These are phyloP conservation scores for Myanophis thanlyinensis DNA, from an alignment of 2,113 vertebrate species.

Conservation along the genomic window DNA sequence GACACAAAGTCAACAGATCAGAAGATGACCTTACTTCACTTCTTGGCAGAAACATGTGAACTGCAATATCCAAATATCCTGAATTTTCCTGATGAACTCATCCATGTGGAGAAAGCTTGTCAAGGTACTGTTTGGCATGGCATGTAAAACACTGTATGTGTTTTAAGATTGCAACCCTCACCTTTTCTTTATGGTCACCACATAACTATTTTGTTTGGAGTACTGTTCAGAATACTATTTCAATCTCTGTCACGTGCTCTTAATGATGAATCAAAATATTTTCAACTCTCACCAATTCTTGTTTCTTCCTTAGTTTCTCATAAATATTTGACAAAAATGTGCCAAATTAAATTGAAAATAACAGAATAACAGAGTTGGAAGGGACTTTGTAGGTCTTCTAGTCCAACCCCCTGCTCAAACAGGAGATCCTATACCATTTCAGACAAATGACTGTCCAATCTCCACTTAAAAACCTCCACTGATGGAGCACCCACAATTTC, in stretches of 20 bases:
- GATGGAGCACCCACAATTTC: not conserved
- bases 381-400: not conserved
- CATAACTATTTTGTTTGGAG: not conserved
- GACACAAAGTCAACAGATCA: conserved; percentile 80
- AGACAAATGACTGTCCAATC: not conserved
- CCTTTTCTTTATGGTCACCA: not conserved
- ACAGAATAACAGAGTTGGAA: not conserved
- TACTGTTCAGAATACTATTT: not conserved
- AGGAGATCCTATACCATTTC: not conserved
- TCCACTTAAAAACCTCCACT: not conserved
- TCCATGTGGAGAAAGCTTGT: conserved; percentile 90
- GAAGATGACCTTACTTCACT: conserved; percentile 87
- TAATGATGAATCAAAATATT: not conserved
- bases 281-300: not conserved
- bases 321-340: not conserved
- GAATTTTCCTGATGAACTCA: conserved; percentile 84
- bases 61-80: conserved; percentile 80
- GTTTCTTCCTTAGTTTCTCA: not conserved
- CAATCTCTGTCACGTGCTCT: not conserved
- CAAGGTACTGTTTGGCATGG: conserved; percentile 73
- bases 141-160: too few species aligned
- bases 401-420: not conserved
- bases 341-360: not conserved
- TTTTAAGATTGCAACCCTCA: not conserved
- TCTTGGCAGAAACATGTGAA: conserved; percentile 84